Conservation (phyloP, 2,888 invertebrate species). For the Mythimna pallens region DNA sequence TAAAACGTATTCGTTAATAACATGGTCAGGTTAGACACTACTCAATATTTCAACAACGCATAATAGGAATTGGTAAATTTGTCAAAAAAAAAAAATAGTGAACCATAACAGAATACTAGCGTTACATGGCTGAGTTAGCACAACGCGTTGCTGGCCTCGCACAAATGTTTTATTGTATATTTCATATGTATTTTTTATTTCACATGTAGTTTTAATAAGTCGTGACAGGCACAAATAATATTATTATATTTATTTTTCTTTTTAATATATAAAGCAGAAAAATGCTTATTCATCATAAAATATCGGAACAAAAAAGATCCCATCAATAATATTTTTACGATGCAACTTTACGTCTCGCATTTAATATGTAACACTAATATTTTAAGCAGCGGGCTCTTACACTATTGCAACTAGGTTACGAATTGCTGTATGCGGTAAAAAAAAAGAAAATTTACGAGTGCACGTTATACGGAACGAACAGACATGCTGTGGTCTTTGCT, state of each 20-base stretch:
- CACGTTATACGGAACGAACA: conserved; percentile 21
- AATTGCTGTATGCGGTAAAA: conserved; percentile 31
- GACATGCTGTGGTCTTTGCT: conserved; percentile 24
- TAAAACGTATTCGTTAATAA: background rate
- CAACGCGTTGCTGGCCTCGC: too few relatives aligned
- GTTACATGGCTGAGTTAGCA: too few relatives aligned
- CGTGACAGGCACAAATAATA: too few relatives aligned
- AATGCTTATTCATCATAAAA: background rate
- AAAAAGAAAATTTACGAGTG: conserved; percentile 39
- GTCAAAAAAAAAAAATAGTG: too few relatives aligned
- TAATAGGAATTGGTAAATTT: background rate
- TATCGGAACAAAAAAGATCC: too few relatives aligned
- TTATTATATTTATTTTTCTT: too few relatives aligned
- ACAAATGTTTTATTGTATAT: too few relatives aligned
- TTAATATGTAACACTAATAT: background rate
- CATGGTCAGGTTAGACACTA: background rate
- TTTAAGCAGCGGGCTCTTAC: conserved; percentile 23
- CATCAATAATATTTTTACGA: background rate
- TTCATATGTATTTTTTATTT: too few relatives aligned
- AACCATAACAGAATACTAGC: too few relatives aligned
- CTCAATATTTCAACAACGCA: background rate
- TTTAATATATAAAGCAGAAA: background rate
- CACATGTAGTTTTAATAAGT: too few relatives aligned
- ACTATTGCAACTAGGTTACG: conserved; percentile 50
- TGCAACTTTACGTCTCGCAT: background rate